Evolutionary conservation across 2,797 vertebrate genomes (phyloP), one percentile per base, ranked within the genome.

Genomic region (Xiphophorus birchmanni): DNA sequence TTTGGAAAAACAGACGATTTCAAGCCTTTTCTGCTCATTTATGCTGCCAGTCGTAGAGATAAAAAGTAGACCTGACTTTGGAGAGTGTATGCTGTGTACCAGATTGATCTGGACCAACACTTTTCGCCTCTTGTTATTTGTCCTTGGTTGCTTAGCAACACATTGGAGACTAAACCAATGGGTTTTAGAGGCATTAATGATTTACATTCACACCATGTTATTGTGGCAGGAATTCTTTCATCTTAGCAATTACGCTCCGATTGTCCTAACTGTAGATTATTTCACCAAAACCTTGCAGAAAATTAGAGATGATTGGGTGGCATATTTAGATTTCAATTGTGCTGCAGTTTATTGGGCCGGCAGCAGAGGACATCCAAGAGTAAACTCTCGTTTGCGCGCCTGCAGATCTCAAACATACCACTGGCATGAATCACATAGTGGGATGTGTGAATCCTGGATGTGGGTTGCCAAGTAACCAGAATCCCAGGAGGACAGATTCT

Each of bases 131-230:
- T 81, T 74, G 88, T 83, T 87, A 88, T 92, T 89, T 91, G 93
- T 93, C 94, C 94, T 95, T 95, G 93, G 96, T 97, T 97, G 96
- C 96, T 94, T 91, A 94, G 96, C 90, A 94, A 97, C 96, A 82
- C 86, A 84, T 86, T 65, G 32, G 89, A 84, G 82, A 86, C 86
- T 82, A 72, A 83, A 80, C 71, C 60, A 72, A 80, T 78, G 35
- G 77, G 45, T 72, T 7, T 0, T 80, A 79, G 81, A 81, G 13
- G 60, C 71, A 75, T 75, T 8, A 71, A 77, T 80, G n/a, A 71
- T 71, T 48, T 13, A 74, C 78, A 83, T 58, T 82, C 26, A 73
- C 15, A 82, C 4, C 1, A 26, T 58, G 17, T 47, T 79, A 54
- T 63, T 80, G 1, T 10, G 7, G 1, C 40, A 58, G 60, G 26